Evolutionary conservation across 2,888 invertebrate genomes (phyloP), one percentile per base, ranked within the genome.

Genomic region (Cephalotes varians): DNA sequence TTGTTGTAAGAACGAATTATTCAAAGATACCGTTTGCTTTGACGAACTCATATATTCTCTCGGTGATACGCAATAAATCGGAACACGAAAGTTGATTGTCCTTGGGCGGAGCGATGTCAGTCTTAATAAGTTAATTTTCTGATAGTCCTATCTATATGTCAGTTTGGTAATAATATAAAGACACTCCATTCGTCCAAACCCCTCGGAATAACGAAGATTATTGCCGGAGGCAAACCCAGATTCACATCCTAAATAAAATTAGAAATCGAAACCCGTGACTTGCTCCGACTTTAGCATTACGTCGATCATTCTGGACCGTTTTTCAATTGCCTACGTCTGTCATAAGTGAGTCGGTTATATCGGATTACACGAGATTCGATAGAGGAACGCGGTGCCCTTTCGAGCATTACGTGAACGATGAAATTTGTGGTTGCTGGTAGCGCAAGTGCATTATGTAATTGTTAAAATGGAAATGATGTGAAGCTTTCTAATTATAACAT

Each of bases 341-440:
- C 73, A 47, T 71, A 71, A 44, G 73, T 25, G 72, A 56, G 31
- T n/a, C 44, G 21, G 31, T 64, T 64, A 25, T 37, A 62, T 21
- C 21, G 54, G 72, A 77, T 77, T 71, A 71, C 18, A 40, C 31
- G 44, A n/a, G 44, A 73, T 56, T 56, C 44, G 31, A 56, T 72
- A 34, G 34, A 71, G 31, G 31, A 72, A 56, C 56, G 12, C 18
- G 18, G 25, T 79, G 73, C 56, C 56, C 77, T 79, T 79, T 79
- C 74, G 15, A 77, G 21, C 18, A 56, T 72, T 79, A 79, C 73
- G 34, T 73, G 77, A 79, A 47, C 44, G 73, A 56, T 77, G 72
- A 56, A 77, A 47, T 47, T 79, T 44, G 73, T 72, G 25, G 31
- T 44, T 34, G n/a, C 44, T 71, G 44, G 18, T 56, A 73, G 31